Base-by-base conservation (phyloP, 2,113 vertebrate genomes). In the Nanger granti region DNA sequence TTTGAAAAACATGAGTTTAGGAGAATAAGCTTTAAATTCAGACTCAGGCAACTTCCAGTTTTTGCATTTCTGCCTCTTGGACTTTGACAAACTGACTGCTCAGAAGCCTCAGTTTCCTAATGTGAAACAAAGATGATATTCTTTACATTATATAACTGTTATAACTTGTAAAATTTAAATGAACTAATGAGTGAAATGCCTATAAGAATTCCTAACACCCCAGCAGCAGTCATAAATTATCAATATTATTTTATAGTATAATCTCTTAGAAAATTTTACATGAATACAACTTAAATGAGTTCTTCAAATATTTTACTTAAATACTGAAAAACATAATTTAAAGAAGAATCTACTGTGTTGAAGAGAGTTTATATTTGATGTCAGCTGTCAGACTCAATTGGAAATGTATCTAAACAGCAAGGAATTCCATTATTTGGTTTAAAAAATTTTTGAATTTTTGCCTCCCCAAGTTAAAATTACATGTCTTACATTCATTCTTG, bases 381-480 rank as follows among this genome's bases (percentile, higher is more conserved):
- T 66, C 54, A 94, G 57, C n/a, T 91, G 44, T 95, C 29, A 90
- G 49, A 89, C 14, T 94, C 64, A 87, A 54, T 2, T 62, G 44
- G 15, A 98, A 95, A 55, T 84, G 4, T 94, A 87, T 92, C 82
- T 96, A 79, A 93, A 95, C 62, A 86, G 29, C 34, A 91, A 88
- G 64, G n/a, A 87, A 94, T 94, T 91, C 29, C 83, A 96, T 34
- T 26, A 91, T 92, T 95, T 4, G 0, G 12, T 89, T 95, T 54
- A 94, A 44, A 96, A 59, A 64, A 31, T 22, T 66, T 89, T 91
- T 87, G 54, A 96, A 80, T 94, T 59, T 95, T 52, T 85, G 76
- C 37, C 44, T 80, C 28, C 73, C 44, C 9, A 47, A 59, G 17
- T 90, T 90, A 85, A 73, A 85, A 69, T 7, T 87, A 92, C 52